Evolutionary conservation across 2,113 vertebrate genomes (phyloP).

Genomic region (Columba livia): DNA sequence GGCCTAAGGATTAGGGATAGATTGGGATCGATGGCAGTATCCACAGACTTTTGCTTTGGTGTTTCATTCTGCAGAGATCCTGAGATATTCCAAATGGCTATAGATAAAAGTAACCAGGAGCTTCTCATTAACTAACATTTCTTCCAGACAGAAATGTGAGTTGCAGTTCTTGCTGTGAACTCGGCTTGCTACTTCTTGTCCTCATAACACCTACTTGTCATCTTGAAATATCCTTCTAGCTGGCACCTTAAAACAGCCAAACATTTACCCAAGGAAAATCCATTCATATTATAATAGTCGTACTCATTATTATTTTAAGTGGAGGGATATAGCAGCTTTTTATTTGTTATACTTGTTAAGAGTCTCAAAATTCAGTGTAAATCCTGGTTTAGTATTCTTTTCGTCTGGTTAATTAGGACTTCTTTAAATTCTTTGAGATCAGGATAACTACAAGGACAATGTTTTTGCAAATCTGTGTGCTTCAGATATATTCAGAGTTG

Average conservation of each 20-base stretch:
- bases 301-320: not conserved
- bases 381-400: not conserved
- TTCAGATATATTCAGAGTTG: not conserved
- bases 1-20: not conserved
- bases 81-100: not conserved
- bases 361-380: not conserved
- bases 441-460: not conserved
- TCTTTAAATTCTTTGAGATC: not conserved
- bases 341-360: not conserved
- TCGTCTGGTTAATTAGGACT: not conserved
- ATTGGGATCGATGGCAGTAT: not conserved
- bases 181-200: not conserved
- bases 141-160: not conserved
- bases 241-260: not conserved
- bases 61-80: not conserved
- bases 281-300: not conserved
- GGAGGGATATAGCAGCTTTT: not conserved
- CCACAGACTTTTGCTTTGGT: not conserved
- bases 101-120: not conserved
- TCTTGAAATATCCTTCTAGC: not conserved
- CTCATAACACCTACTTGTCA: not conserved
- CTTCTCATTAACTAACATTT: not conserved
- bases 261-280: not conserved
- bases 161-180: not conserved
- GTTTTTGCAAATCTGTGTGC: not conserved